Conservation (phyloP, 2,888 invertebrate species). For the Himalopsyche japonica region DNA sequence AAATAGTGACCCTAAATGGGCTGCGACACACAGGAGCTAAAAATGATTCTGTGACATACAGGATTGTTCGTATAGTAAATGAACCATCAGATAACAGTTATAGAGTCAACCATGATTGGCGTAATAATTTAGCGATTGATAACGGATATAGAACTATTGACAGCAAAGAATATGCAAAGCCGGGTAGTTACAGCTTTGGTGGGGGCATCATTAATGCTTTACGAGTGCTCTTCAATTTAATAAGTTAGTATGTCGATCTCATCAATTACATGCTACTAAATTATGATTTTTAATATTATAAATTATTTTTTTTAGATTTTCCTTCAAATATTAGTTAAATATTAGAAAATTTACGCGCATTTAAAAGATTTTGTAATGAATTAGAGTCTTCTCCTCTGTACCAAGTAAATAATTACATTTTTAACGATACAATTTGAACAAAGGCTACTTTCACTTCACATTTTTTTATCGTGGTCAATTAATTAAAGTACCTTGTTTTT, state of each 20-base stretch:
- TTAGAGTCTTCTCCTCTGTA: too few species aligned
- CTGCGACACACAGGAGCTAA: not conserved
- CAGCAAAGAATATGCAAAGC: conserved; percentile 14
- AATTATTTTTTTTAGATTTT: too few species aligned
- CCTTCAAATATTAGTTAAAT: too few species aligned
- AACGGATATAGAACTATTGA: conserved; percentile 22
- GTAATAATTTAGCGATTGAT: not conserved
- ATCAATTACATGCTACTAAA: too few species aligned
- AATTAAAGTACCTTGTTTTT: too few species aligned
- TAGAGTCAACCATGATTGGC: not conserved
- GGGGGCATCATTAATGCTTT: conserved; percentile 15
- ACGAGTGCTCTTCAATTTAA: conserved; percentile 26
- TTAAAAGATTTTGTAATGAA: too few species aligned
- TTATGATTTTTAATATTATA: too few species aligned
- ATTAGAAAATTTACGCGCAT: too few species aligned
- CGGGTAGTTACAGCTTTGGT: not conserved
- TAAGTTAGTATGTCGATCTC: conserved; percentile 32
- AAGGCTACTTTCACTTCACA: too few species aligned
- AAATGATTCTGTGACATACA: conserved; percentile 9
- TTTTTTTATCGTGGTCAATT: too few species aligned
- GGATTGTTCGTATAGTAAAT: conserved; percentile 3
- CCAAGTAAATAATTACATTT: too few species aligned
- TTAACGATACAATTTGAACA: too few species aligned
- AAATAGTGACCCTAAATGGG: conserved; percentile 25
- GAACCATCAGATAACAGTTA: not conserved